phyloP scores from a whole-genome alignment of 2,888 invertebrate species.

The Coronaproctus castanopsis region DNA sequence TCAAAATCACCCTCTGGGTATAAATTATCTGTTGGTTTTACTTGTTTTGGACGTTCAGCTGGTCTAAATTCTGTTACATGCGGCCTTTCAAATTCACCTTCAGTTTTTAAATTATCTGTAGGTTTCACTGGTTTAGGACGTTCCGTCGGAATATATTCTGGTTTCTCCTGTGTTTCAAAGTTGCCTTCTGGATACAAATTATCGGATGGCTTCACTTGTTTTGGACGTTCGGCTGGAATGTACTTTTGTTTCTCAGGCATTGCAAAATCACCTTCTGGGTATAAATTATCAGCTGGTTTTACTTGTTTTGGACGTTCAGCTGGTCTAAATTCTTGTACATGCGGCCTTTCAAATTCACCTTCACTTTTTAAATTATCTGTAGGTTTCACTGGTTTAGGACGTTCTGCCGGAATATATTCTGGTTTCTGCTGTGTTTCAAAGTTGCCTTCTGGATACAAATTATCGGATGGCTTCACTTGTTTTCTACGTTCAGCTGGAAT shows the following conservation, averaged over 20 bases:
- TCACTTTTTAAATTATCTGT: constrained; percentile 34
- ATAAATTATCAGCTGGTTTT: constrained; percentile 34
- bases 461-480: constrained; percentile 29
- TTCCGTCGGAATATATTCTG: constrained; percentile 22
- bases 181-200: constrained; percentile 30
- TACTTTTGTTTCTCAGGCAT: constrained; percentile 28
- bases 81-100: constrained; percentile 36
- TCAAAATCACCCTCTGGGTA: constrained; percentile 29
- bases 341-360: constrained; percentile 24
- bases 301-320: constrained; percentile 30
- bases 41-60: constrained; percentile 31
- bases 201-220: constrained; percentile 31
- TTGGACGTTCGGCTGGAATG: constrained; percentile 32
- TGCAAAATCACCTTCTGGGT: constrained; percentile 36
- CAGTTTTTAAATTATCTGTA: constrained; percentile 31
- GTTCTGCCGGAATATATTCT: constrained; percentile 29
- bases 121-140: constrained; percentile 25
- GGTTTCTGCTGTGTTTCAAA: constrained; percentile 30
- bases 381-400: constrained; percentile 28
- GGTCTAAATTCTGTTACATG: constrained; percentile 29
- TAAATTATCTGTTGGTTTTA: constrained; percentile 33
- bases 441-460: constrained; percentile 37
- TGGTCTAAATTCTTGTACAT: constrained; percentile 29
- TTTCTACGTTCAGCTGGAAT: constrained; percentile 23
- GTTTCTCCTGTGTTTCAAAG: constrained; percentile 25